A percentile compares a stretch with the other conserved stretches of the same genome.
phyloP scores from a whole-genome alignment of 92 coral and sea anemone genomes.

The Heliopora coerulea region DNA sequence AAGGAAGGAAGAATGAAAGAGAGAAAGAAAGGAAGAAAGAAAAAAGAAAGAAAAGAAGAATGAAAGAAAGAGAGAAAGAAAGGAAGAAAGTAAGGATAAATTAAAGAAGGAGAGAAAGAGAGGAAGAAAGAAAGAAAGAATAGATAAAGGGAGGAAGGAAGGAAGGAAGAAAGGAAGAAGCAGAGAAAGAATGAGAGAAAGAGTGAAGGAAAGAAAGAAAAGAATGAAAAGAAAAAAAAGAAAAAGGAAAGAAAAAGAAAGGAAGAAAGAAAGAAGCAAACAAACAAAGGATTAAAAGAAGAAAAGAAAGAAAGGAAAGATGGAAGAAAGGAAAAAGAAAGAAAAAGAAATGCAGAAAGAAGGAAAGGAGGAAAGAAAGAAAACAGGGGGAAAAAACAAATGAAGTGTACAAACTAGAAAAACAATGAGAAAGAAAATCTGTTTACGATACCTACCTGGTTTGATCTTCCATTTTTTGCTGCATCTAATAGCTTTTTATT shows the following conservation, averaged over 20 bases:
- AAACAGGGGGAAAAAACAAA: no score
- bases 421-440: no score
- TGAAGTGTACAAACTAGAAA: no score
- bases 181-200: neutral
- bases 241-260: no score
- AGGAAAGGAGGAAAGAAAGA: no score
- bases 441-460: slow-evolving; percentile 2
- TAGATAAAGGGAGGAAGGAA: neutral
- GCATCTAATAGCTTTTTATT: slow-evolving; percentile 33
- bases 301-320: neutral
- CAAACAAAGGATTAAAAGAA: neutral
- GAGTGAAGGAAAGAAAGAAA: no score
- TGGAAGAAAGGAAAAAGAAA: neutral
- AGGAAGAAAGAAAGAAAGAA: no score
- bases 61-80: neutral
- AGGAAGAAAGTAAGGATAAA: neutral
- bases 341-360: no score
- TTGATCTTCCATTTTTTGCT: slow-evolving; percentile 16
- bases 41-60: neutral
- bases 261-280: no score
- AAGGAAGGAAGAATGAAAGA: neutral
- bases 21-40: neutral
- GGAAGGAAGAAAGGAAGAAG: neutral
- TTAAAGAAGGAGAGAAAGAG: neutral
- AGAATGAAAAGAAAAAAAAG: no score